Conservation (phyloP, 2,888 invertebrate species). For the Gymnosoma rotundatum region DNA sequence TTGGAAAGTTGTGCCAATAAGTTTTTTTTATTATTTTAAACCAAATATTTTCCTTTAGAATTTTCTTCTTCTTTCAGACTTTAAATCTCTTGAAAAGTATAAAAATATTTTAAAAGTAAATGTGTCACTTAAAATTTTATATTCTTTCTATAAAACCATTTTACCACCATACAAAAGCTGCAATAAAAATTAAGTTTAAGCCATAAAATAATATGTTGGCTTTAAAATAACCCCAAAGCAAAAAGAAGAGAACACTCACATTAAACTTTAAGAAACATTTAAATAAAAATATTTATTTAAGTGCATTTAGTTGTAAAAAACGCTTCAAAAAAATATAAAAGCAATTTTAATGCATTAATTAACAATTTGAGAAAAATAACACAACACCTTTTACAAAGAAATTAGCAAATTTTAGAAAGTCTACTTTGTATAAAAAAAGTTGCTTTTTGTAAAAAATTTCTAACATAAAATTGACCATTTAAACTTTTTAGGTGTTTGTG, state of each 20-base stretch:
- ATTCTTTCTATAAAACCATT: constrained; percentile 4
- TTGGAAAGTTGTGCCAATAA: too few relatives aligned
- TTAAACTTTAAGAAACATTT: background rate
- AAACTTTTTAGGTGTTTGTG: background rate
- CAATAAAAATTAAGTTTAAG: background rate
- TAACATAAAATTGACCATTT: background rate
- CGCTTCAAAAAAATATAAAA: background rate
- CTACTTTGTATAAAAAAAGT: background rate
- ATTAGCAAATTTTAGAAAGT: constrained; percentile 9
- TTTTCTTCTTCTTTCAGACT: too few relatives aligned
- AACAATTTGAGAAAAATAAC: constrained; percentile 14
- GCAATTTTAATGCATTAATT: constrained; percentile 20
- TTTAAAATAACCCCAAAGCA: constrained; percentile 1
- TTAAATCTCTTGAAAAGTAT: too few relatives aligned
- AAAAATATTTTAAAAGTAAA: too few relatives aligned
- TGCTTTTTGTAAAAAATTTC: background rate
- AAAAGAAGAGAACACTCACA: background rate
- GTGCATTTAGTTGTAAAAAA: constrained; percentile 39
- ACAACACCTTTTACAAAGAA: constrained; percentile 12
- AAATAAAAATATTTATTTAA: constrained; percentile 31
- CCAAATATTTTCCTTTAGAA: too few relatives aligned
- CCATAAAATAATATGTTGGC: constrained; percentile 16
- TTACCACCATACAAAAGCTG: background rate
- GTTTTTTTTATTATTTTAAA: too few relatives aligned
- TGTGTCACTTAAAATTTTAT: background rate